Base-by-base conservation (phyloP, 2,113 vertebrate genomes). In the Xiphophorus maculatus region DNA sequence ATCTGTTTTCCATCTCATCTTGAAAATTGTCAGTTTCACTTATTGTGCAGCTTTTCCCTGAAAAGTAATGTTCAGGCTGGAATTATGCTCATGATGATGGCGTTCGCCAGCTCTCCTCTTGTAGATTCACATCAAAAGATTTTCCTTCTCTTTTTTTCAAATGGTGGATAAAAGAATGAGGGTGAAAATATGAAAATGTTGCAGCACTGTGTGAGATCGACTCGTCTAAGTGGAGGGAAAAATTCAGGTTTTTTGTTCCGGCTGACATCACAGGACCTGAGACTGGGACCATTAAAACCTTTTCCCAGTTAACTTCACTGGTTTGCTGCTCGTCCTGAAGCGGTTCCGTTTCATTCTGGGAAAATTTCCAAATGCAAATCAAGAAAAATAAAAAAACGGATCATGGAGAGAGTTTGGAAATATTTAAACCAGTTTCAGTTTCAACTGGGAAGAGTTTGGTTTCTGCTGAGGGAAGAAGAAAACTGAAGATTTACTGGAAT, bases 1-100 rank as follows among this genome's bases (percentile, higher is more conserved):
- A 84, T 90, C 85, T 89, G 87, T 71, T 87, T 88, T 85, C 77
- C n/a, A 73, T 89, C 89, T 82, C 82, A 83, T 89, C 88, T 88
- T 35, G 1, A 81, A n/a, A 90, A 89, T 88, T 84, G 86, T 89
- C 90, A 88, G 87, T 87, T 87, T 91, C 86, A 87, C 81, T 90
- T 87, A 90, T 89, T 83, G 84, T 79, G 88, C 85, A 80, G 81
- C 73, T 86, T 85, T 42, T 58, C 87, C 81, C 84, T 84, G 80
- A 86, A 77, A 91, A 92, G 88, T 80, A 77, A 84, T 82, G 91
- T 86, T 90, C 82, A 85, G 82, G 79, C 80, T 87, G 78, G 85
- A 90, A 89, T 89, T 64, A 85, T 72, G 71, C 80, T 85, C 44
- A 48, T 89, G 88, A 91, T 85, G 82, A 93, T 80, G 87, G 85